phyloP scores from a whole-genome alignment of 2,113 vertebrate genomes.

The Tenrec ecaudatus region DNA sequence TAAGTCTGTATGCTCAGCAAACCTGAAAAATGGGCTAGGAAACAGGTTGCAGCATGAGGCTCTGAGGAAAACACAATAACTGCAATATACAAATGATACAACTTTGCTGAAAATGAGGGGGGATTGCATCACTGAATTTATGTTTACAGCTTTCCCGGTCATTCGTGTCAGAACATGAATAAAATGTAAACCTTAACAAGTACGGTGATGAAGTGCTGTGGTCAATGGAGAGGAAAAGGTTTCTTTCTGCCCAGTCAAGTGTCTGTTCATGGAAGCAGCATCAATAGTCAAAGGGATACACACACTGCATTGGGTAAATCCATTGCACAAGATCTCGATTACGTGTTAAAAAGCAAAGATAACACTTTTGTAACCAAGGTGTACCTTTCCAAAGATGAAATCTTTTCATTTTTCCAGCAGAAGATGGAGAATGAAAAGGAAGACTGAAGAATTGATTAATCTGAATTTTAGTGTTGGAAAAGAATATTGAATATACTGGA shows the following conservation, averaged over 20 bases:
- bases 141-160: neutral
- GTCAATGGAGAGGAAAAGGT: neutral
- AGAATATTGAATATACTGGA: too few relatives aligned
- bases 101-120: neutral
- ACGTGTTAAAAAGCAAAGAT: too few relatives aligned
- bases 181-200: neutral
- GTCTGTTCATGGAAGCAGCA: neutral
- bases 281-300: neutral
- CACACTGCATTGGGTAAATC: too few relatives aligned
- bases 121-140: neutral
- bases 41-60: neutral
- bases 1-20: neutral
- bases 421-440: too few relatives aligned
- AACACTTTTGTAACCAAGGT: too few relatives aligned
- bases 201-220: neutral
- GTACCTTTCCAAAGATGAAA: too few relatives aligned
- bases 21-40: neutral
- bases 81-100: neutral
- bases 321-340: too few relatives aligned
- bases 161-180: neutral
- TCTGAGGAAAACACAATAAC: neutral
- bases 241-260: neutral
- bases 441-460: too few relatives aligned
- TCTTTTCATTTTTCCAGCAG: too few relatives aligned
- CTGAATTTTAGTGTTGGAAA: too few relatives aligned